Percentiles rank a stretch among this genome's conserved stretches.
phyloP scores from a whole-genome alignment of 1,140 invertebrate genomes.

The Zaprionus davidi region DNA sequence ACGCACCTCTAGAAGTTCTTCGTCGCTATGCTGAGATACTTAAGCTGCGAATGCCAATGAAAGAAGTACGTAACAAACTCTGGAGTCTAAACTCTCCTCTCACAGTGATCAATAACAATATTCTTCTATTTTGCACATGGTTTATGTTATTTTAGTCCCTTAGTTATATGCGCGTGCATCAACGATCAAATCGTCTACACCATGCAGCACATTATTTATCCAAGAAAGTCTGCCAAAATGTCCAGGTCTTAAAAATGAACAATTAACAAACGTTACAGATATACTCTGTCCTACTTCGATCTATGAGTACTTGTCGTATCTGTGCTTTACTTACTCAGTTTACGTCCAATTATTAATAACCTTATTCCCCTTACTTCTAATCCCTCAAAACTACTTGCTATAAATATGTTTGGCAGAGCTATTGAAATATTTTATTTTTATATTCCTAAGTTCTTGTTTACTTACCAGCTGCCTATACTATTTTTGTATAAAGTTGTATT shows the following conservation, averaged over 20 bases:
- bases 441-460: not conserved
- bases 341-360: not conserved
- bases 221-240: conserved; percentile 77
- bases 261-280: conserved; percentile 44
- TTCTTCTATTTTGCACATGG: conserved; percentile 31
- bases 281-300: conserved; percentile 6
- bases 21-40: conserved; percentile 96
- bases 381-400: not conserved
- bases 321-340: conserved; percentile 12
- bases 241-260: conserved; percentile 38
- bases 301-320: conserved; percentile 16
- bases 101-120: conserved; percentile 11
- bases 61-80: conserved; percentile 86
- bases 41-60: conserved; percentile 97
- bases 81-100: not conserved
- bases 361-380: not conserved
- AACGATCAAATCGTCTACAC: conserved; percentile 75
- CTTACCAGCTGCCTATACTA: not conserved
- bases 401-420: not conserved
- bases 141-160: conserved; percentile 68
- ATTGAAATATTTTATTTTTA: not conserved
- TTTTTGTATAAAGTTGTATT: not conserved
- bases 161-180: conserved; percentile 64
- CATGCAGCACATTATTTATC: conserved; percentile 75
- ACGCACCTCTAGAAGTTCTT: conserved; percentile 93